These are phyloP conservation scores for Vandiemenella viatica DNA, from an alignment of 2,888 invertebrate genomes.

Conservation along the genomic window DNA sequence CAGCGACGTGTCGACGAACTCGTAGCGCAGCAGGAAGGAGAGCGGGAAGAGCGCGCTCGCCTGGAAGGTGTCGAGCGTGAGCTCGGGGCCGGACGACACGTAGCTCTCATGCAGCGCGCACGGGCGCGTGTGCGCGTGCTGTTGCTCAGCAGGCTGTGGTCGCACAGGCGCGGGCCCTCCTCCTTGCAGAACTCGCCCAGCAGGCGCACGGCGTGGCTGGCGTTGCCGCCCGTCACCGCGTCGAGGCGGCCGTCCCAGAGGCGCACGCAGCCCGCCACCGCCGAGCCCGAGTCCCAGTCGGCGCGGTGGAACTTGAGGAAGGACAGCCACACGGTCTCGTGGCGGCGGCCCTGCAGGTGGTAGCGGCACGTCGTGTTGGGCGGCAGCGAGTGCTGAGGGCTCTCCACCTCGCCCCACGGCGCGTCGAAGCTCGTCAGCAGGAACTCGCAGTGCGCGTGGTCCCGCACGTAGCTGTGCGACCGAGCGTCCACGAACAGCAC, in stretches of 20 bases:
- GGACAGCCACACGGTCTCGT: constrained; percentile 69
- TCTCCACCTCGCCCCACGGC: constrained; percentile 52
- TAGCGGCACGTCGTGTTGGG: constrained; percentile 72
- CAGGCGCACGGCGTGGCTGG: constrained; percentile 26
- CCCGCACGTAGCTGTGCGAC: constrained; percentile 56
- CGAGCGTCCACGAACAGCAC: constrained; percentile 60
- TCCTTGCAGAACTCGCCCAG: constrained; percentile 65
- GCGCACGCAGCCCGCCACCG: constrained; percentile 36
- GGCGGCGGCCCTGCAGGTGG: constrained; percentile 55
- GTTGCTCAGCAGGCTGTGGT: constrained; percentile 56
- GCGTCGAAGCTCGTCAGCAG: constrained; percentile 58
- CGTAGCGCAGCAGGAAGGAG: constrained; percentile 57
- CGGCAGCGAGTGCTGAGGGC: constrained; percentile 61
- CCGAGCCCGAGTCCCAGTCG: constrained; percentile 33
- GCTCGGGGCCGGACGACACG: constrained; percentile 56
- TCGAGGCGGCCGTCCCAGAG: constrained; percentile 56
- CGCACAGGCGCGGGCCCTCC: constrained; percentile 57
- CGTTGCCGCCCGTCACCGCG: constrained; percentile 15
- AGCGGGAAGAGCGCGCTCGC: constrained; percentile 68
- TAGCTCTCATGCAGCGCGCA: constrained; percentile 55
- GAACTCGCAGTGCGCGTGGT: constrained; percentile 60
- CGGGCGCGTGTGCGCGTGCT: constrained; percentile 56
- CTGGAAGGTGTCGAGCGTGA: constrained; percentile 61
- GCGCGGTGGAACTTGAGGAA: constrained; percentile 70
- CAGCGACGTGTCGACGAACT: constrained; percentile 62